A percentile compares a stretch with the other conserved stretches of the same genome.
These are phyloP conservation scores for Nothocercus julius DNA, from an alignment of 2,113 vertebrate genomes.

Conservation along the genomic window DNA sequence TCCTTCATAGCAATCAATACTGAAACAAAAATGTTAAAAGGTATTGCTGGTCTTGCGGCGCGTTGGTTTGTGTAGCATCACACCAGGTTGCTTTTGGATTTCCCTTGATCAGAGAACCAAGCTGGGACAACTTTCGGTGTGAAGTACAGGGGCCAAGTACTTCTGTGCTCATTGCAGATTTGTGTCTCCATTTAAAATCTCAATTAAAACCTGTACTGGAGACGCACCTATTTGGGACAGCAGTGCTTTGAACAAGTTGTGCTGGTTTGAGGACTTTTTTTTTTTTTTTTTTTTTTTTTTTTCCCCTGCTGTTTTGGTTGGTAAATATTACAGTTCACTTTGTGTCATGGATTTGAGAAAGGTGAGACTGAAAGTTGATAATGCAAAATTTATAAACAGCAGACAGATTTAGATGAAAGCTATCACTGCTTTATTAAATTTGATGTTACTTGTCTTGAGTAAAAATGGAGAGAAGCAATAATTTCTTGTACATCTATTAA, in stretches of 20 bases:
- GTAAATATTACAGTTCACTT: background rate
- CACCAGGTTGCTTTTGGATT: background rate
- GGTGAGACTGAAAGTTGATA: background rate
- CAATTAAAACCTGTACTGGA: background rate
- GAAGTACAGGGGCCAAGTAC: background rate
- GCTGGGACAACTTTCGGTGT: background rate
- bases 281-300: too few species aligned
- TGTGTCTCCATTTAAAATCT: background rate
- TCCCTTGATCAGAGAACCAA: background rate
- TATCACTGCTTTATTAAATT: background rate
- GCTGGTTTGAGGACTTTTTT: background rate
- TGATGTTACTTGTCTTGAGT: background rate
- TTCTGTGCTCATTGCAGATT: background rate
- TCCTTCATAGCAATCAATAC: background rate
- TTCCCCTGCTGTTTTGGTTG: too few species aligned
- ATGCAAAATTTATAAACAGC: background rate
- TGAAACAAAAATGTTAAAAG: background rate
- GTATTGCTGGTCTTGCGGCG: background rate
- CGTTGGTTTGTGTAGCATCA: background rate
- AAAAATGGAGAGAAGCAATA: background rate
- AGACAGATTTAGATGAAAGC: background rate
- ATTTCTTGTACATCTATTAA: background rate
- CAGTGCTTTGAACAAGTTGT: background rate
- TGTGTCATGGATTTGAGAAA: background rate
- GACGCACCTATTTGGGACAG: background rate